Conservation (phyloP, 2,888 invertebrate genomes). For the Drosophila nr. perissopoda region DNA sequence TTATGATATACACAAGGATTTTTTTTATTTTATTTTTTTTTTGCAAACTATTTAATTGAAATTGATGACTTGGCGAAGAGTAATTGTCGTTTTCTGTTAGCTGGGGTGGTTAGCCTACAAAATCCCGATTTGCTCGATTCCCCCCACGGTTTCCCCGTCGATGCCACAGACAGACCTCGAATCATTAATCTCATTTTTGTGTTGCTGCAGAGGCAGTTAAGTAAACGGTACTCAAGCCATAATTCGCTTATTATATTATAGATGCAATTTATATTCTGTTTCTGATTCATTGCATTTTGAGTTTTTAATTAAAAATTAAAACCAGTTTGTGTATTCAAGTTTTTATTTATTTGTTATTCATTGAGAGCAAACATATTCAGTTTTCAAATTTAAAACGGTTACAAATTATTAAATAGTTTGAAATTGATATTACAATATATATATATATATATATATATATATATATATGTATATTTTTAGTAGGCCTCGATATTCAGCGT, state of each 20-base stretch:
- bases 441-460: not conserved
- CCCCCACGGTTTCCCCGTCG: not conserved
- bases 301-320: constrained; percentile 28
- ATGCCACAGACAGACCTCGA: constrained; percentile 4
- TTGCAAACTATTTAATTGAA: constrained; percentile 67
- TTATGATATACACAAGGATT: constrained; percentile 15
- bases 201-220: constrained; percentile 10
- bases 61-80: constrained; percentile 60
- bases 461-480: not conserved
- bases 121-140: constrained; percentile 1
- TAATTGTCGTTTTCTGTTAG: constrained; percentile 21
- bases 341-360: constrained; percentile 5
- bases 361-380: not conserved
- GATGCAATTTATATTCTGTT: constrained; percentile 12
- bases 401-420: not conserved
- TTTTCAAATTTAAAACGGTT: not conserved
- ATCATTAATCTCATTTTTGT: constrained; percentile 24
- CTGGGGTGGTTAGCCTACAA: constrained; percentile 10
- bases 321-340: constrained; percentile 29
- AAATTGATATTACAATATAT: not conserved
- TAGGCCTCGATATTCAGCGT: not conserved
- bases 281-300: constrained; percentile 39
- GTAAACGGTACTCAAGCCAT: constrained; percentile 13
- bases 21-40: constrained; percentile 27
- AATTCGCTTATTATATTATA: constrained; percentile 8